phyloP scores from a whole-genome alignment of 2,113 vertebrate species.

The Cinclus mexicanus region DNA sequence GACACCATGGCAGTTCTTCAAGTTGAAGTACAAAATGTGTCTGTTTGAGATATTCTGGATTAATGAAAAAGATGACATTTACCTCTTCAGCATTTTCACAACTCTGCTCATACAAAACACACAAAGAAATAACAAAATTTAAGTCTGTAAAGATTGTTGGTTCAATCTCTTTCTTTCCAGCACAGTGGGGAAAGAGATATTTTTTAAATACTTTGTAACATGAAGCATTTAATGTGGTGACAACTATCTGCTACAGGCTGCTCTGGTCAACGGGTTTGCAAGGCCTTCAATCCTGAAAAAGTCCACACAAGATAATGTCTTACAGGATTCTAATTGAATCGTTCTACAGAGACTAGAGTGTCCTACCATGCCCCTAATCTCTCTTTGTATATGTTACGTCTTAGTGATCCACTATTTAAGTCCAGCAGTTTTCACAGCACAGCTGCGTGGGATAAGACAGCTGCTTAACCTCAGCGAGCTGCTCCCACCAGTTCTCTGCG shows the following conservation, averaged over 20 bases:
- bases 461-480: background rate
- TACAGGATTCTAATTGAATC: background rate
- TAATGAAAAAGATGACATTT: background rate
- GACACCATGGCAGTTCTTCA: background rate
- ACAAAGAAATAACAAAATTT: background rate
- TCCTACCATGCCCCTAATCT: background rate
- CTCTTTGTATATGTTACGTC: background rate
- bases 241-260: background rate
- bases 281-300: background rate
- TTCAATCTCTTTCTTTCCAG: background rate
- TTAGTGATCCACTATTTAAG: background rate
- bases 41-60: background rate
- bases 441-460: background rate
- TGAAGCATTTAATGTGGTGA: background rate
- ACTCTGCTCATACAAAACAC: background rate
- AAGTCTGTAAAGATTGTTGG: accelerated
- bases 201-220: background rate
- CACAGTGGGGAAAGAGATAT: background rate
- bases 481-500: accelerated
- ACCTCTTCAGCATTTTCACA: background rate
- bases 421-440: background rate
- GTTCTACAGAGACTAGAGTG: background rate
- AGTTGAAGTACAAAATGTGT: background rate
- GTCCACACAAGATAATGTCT: background rate
- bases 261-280: background rate